Evolutionary conservation across 2,113 vertebrate genomes (phyloP), one percentile per base, ranked within the genome.

Genomic region (Elephas maximus): DNA sequence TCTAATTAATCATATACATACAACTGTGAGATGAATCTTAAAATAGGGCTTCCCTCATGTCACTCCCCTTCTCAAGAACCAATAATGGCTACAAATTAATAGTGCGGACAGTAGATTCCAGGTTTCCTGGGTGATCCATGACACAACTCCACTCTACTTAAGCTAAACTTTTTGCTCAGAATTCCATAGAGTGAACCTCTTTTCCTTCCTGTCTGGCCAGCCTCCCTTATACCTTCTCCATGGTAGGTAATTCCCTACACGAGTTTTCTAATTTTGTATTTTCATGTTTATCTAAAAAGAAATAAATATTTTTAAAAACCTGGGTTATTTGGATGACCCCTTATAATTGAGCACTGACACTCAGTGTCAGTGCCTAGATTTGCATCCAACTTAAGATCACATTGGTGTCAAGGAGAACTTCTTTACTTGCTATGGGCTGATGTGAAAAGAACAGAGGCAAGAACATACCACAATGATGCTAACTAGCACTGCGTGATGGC

Each of bases 401-500:
- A 15, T 0, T 17, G 41, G 14, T 44, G 63, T 8, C 37, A 44
- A 7, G 37, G 28, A 76, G 30, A 63, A 44, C 28, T 53, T 14
- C 74, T 85, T 57, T 45, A 24, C 14, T 23, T n/a, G 87, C 24
- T 20, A 0, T 45, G 24, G 74, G 30, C 18, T 60, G 79, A 45
- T 26, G 23, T n/a, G 48, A 18, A 48, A 95, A 73, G 71, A 71
- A 73, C 23, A 85, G 51, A 65, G n/a, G 30, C 85, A 88, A 44
- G 28, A 41, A 28, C 33, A 33, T 53, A 20, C 30, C 28, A 7
- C 37, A 37, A 1, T 20, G n/a, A 26, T 48, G 37, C 7, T 3
- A 1, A 9, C 45, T 7, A 6, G 23, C 57, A 2, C 62, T n/a
- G 0, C 0, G 0, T 18, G 67, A 44, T 28, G 78, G 63, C 24